These are phyloP conservation scores for Chionodraco myersi DNA, from an alignment of 2,113 vertebrate genomes.

Conservation along the genomic window DNA sequence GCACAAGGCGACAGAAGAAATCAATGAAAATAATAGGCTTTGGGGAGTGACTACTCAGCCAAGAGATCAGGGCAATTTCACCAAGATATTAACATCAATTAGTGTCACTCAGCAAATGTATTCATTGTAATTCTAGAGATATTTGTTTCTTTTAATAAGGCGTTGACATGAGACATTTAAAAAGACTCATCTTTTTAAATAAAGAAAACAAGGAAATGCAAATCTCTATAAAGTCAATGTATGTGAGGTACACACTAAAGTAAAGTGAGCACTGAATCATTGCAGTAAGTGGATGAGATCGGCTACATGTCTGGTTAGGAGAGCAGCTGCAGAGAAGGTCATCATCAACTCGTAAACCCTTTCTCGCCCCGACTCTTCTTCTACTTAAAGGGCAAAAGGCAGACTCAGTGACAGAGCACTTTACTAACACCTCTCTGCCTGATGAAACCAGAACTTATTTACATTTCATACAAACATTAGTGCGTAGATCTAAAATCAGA, in stretches of 20 bases:
- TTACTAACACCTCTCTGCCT: not conserved
- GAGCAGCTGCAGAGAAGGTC: not conserved
- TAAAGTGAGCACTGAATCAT: not conserved
- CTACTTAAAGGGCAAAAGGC: not conserved
- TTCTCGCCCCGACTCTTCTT: not conserved
- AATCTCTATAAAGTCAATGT: not conserved
- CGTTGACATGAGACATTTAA: no score
- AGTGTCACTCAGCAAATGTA: not conserved
- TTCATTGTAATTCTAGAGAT: not conserved
- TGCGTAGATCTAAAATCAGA: no score
- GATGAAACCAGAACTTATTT: not conserved
- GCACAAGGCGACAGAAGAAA: not conserved
- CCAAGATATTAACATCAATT: not conserved
- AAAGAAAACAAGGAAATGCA: not conserved
- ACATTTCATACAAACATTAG: no score
- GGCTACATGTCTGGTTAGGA: constrained; percentile 23
- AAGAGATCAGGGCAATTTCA: not conserved
- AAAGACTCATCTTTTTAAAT: not conserved
- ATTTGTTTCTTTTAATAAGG: no score
- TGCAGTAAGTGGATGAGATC: constrained; percentile 29
- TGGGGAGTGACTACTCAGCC: no score
- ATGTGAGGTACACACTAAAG: not conserved
- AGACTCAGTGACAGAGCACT: not conserved
- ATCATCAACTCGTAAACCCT: constrained; percentile 4
- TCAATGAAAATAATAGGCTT: not conserved